phyloP scores from a whole-genome alignment of 2,888 invertebrate genomes.

The Deroplatys truncata region DNA sequence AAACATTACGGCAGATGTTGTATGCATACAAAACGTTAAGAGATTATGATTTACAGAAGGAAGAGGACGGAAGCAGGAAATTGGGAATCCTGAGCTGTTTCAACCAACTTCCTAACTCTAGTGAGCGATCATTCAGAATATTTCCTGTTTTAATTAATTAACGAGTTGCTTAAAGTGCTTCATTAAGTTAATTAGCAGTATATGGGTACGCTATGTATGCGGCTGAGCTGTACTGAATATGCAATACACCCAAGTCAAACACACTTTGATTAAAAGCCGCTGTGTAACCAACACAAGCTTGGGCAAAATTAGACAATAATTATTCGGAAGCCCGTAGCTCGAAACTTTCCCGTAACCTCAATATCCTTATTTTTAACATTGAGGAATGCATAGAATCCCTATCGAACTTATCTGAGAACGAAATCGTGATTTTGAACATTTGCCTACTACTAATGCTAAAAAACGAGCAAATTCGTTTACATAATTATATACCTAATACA shows the following conservation, averaged over 20 bases:
- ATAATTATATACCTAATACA: no score
- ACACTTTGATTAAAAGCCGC: background rate
- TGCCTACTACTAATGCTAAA: no score
- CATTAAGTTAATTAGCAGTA: background rate
- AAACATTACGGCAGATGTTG: background rate
- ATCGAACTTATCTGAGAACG: no score
- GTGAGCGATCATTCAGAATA: background rate
- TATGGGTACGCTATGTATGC: background rate
- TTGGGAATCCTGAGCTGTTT: background rate
- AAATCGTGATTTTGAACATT: no score
- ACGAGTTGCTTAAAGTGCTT: background rate
- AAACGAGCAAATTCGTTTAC: no score
- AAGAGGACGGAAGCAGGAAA: background rate
- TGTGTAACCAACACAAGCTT: background rate
- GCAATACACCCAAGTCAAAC: background rate
- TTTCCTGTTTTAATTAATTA: background rate
- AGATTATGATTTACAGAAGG: background rate
- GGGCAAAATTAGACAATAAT: background rate
- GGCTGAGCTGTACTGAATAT: background rate
- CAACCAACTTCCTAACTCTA: background rate
- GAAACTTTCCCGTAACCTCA: background rate
- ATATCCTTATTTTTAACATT: background rate
- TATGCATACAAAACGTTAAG: background rate
- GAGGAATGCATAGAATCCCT: background rate
- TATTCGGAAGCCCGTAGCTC: background rate